phyloP scores from a whole-genome alignment of 2,113 vertebrate species.

The Rattus norvegicus region DNA sequence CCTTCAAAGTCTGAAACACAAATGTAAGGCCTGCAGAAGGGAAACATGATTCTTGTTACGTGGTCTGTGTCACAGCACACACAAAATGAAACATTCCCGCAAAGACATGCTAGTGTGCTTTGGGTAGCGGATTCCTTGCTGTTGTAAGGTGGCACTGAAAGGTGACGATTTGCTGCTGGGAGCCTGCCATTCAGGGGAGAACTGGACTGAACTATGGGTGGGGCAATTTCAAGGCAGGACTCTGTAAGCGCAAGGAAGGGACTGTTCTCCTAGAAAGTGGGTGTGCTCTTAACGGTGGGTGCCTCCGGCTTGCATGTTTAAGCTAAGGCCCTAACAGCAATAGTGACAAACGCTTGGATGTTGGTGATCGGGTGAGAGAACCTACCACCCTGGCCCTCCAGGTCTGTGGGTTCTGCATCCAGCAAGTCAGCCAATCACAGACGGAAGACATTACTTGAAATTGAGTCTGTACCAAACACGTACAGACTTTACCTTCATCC shows the following conservation, averaged over 20 bases:
- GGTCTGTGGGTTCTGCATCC: background rate
- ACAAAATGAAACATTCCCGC: conserved; percentile 1
- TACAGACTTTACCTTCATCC: background rate
- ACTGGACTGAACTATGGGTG: background rate
- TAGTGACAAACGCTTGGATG: background rate
- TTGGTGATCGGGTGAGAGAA: background rate
- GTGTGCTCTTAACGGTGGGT: background rate
- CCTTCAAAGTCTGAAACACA: conserved; percentile 27
- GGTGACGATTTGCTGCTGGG: background rate
- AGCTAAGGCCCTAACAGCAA: background rate
- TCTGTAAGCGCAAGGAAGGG: background rate
- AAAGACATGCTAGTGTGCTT: background rate
- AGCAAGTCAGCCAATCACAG: background rate
- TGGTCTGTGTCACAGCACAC: background rate
- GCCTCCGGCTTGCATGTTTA: background rate
- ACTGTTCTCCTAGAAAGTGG: background rate
- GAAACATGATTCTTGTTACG: conserved; percentile 12
- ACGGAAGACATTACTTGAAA: background rate
- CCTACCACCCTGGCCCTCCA: background rate
- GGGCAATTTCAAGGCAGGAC: background rate
- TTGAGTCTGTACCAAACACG: background rate
- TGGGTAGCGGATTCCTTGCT: background rate
- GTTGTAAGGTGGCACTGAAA: background rate
- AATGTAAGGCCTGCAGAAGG: conserved; percentile 27
- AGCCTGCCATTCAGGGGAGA: background rate